Evolutionary conservation across 2,797 vertebrate species (phyloP), one percentile per base, ranked within the genome.

Genomic region (Melanotaenia maccullochi): DNA sequence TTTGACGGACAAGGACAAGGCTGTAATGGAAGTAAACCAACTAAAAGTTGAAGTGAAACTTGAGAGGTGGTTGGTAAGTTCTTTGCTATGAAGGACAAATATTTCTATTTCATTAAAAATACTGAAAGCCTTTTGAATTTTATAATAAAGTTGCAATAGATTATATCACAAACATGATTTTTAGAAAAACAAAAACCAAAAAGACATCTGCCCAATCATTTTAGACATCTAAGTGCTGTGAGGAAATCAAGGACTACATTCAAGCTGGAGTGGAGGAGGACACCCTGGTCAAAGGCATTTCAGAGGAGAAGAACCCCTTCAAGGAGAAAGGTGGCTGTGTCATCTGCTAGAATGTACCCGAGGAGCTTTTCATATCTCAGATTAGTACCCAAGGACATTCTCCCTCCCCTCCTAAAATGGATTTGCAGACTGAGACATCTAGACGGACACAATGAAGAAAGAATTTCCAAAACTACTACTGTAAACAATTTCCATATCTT

Each of bases 281-380:
- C 85, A 95, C 90, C 40, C 94, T 99, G 52, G 94, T 99, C 82
- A 99, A 98, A 92, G 97, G 97, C 58, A 96, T 99, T 79, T 86
- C 97, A 32, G 98, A 99, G 87, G 98, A 98, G 36, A 98, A 97
- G 92, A 99, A 99, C 84, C 98, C 98, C 38, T 99, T 99, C 90
- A 99, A 99, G 91, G 97, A 99, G 78, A 99, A 99, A 93, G 97
- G 97, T 73, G 97, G 98, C 87, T 99, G 98, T 82, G 86, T 97
- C 79, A 93, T 99, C 93, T 96, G 95, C 67, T 99, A 94, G 94
- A 83, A 67, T 63, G 79, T 76, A 93, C 81, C 80, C 66, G 75
- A 91, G 81, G 80, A 91, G 84, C 84, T 85, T 83, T 85, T 84
- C 69, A 71, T 81, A 79, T 66, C 68, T 73, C 68, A 85, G 82